These are phyloP conservation scores for Brachionus sp. DNA, from an alignment of 1,140 invertebrate genomes.

Conservation along the genomic window DNA sequence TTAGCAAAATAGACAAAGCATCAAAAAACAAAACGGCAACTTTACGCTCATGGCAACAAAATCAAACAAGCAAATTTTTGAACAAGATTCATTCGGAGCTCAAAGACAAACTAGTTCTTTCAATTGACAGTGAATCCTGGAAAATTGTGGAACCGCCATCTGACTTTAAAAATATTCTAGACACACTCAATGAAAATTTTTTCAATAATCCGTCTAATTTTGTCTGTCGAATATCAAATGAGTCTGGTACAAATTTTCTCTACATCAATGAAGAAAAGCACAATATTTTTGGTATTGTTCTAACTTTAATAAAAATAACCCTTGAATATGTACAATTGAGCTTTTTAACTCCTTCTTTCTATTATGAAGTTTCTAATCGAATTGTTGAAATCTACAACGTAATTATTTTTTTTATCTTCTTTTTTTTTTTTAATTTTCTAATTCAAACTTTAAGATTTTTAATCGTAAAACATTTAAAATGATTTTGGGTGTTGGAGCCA, in stretches of 20 bases:
- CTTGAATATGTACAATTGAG: conserved; percentile 82
- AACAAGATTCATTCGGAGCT: conserved; percentile 6
- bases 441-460: conserved; percentile 69
- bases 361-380: conserved; percentile 73
- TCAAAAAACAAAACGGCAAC: conserved; percentile 75
- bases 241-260: conserved; percentile 59
- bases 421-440: conserved; percentile 46
- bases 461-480: conserved; percentile 89
- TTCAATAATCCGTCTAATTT: conserved; percentile 15
- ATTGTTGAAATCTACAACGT: conserved; percentile 76
- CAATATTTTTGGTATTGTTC: conserved; percentile 68
- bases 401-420: not conserved
- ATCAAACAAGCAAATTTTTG: conserved; percentile 40
- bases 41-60: conserved; percentile 61
- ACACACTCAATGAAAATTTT: conserved; percentile 66
- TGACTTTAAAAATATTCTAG: conserved; percentile 79
- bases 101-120: conserved; percentile 48
- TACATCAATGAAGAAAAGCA: conserved; percentile 75
- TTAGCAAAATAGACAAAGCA: conserved; percentile 70
- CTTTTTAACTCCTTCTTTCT: conserved; percentile 63
- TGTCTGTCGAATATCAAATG: not conserved
- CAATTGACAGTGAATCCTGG: conserved; percentile 88
- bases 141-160: conserved; percentile 81
- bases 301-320: conserved; percentile 56
- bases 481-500: conserved; percentile 87